phyloP scores from a whole-genome alignment of 1,140 invertebrate genomes.

The Metaphire vulgaris region DNA sequence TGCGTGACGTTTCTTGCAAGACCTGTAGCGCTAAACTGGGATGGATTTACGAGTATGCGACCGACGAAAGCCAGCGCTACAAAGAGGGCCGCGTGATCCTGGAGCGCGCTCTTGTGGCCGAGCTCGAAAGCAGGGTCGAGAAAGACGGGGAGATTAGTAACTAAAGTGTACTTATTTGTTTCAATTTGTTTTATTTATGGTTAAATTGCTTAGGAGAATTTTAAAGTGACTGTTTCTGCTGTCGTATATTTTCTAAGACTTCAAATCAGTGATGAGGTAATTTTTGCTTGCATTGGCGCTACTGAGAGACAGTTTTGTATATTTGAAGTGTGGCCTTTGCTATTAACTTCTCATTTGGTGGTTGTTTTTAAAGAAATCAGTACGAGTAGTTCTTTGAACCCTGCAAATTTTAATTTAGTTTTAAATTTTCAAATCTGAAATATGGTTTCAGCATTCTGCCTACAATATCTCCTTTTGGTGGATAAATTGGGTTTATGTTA shows the following conservation, averaged over 20 bases:
- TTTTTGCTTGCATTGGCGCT: no score
- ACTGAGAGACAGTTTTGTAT: neutral
- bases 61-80: conserved; percentile 92
- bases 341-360: neutral
- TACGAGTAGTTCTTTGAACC: neutral
- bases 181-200: neutral
- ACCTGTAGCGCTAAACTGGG: conserved; percentile 70
- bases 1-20: conserved; percentile 92
- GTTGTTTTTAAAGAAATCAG: neutral
- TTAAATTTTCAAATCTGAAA: neutral
- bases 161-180: neutral
- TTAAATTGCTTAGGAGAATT: neutral
- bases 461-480: no score
- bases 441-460: neutral
- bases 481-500: no score
- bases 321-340: neutral
- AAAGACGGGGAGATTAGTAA: neutral
- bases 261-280: neutral
- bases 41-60: conserved; percentile 66
- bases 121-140: conserved; percentile 52
- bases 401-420: neutral
- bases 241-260: neutral
- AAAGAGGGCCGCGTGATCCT: conserved; percentile 90
- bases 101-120: conserved; percentile 50
- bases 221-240: neutral